A percentile compares a stretch with the other conserved stretches of the same genome.
Evolutionary conservation across 2,888 invertebrate genomes (phyloP).

Genomic region (Protophormia terraenovae): DNA sequence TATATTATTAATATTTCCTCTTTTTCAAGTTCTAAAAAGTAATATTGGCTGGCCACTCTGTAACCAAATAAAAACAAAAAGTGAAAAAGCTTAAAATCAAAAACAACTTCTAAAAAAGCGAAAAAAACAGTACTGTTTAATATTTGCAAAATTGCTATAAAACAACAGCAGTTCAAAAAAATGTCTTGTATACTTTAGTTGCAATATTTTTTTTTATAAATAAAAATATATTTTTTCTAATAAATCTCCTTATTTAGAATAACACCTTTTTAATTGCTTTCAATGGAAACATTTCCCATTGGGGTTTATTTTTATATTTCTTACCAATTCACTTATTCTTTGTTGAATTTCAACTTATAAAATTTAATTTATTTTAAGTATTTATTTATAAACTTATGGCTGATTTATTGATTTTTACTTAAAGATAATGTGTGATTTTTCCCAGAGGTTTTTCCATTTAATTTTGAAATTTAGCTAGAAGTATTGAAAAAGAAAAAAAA

Average conservation of each 20-base stretch:
- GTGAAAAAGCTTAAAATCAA: too few species aligned
- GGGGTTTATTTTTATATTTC: background rate
- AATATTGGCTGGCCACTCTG: too few species aligned
- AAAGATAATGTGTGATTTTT: slow-evolving; percentile 79
- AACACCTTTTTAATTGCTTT: background rate
- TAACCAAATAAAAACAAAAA: too few species aligned
- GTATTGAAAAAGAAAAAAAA: background rate
- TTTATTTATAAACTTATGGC: slow-evolving; percentile 45
- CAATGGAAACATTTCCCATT: background rate
- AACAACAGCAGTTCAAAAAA: too few species aligned
- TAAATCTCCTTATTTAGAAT: background rate
- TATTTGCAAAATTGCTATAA: too few species aligned
- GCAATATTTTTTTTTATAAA: too few species aligned
- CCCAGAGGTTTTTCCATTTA: slow-evolving; percentile 71
- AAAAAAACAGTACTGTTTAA: too few species aligned
- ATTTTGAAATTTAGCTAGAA: too few species aligned
- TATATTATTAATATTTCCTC: too few species aligned
- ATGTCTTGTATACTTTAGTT: too few species aligned
- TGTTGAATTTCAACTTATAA: slow-evolving; percentile 3
- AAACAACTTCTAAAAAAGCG: too few species aligned
- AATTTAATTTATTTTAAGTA: slow-evolving; percentile 32
- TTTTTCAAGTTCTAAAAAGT: too few species aligned
- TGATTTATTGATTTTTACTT: slow-evolving; percentile 78
- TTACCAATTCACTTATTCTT: background rate
- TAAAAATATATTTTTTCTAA: background rate